phyloP scores from a whole-genome alignment of 2,113 vertebrate species.

The Gavia stellata region DNA sequence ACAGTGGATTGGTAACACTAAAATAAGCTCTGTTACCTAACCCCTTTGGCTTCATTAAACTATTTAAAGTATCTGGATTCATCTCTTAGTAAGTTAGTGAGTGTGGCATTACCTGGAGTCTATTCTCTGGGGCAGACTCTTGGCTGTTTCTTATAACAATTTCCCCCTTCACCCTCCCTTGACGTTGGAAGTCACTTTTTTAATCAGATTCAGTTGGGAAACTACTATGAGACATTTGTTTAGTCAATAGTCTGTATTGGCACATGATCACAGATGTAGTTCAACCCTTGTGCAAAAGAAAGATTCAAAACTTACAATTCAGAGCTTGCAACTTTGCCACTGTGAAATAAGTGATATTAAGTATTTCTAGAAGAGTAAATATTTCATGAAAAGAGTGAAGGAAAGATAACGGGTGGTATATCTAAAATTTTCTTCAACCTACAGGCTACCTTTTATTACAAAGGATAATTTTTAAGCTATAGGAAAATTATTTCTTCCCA shows the following conservation, averaged over 20 bases:
- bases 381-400: neutral
- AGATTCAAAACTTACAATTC: neutral
- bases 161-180: neutral
- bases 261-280: neutral
- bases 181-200: conserved; percentile 19
- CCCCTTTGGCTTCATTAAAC: neutral
- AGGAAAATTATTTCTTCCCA: neutral
- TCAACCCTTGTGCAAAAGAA: neutral
- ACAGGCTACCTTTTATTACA: neutral
- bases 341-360: neutral
- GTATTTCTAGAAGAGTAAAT: neutral
- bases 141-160: neutral
- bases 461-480: neutral
- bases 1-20: neutral
- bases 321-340: neutral
- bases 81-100: neutral
- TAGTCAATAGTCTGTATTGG: neutral
- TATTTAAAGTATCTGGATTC: neutral
- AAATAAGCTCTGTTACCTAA: neutral
- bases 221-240: conserved; percentile 2
- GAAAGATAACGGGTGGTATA: neutral
- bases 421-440: neutral
- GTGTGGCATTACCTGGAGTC: neutral
- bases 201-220: neutral
- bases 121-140: neutral